Evolutionary conservation across 2,797 vertebrate genomes (phyloP).

Genomic region (Tapirus indicus): DNA sequence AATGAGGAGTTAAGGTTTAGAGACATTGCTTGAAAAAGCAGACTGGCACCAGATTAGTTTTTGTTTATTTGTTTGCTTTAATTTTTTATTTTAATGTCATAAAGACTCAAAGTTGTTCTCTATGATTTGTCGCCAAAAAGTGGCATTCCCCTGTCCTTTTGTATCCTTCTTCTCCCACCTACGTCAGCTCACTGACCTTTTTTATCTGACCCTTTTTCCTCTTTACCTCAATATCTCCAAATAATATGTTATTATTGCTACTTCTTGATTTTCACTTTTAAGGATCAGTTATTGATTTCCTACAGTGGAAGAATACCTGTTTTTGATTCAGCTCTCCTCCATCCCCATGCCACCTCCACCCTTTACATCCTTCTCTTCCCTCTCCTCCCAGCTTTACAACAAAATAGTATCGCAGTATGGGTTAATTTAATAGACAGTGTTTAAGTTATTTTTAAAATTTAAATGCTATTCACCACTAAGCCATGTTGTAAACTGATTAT

Average conservation of each 20-base stretch:
- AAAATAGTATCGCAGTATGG: not conserved
- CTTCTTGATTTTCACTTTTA: not conserved
- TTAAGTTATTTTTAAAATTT: not conserved
- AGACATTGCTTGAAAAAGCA: not conserved
- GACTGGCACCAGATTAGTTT: not conserved
- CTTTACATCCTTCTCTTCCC: too few species aligned
- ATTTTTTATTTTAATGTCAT: not conserved
- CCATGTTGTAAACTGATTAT: not conserved
- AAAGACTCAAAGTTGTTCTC: too few species aligned
- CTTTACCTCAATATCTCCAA: not conserved
- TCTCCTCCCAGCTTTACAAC: not conserved
- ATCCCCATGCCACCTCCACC: too few species aligned
- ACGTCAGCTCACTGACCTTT: not conserved
- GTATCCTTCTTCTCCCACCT: not conserved
- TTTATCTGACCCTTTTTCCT: not conserved
- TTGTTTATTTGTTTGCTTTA: not conserved
- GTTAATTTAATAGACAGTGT: not conserved
- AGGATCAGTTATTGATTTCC: not conserved
- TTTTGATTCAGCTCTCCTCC: not conserved
- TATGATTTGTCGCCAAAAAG: not conserved
- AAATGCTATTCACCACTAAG: not conserved
- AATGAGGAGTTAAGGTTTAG: not conserved
- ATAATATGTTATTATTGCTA: not conserved
- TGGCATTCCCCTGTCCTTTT: not conserved
- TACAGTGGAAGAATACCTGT: too few species aligned